phyloP scores from a whole-genome alignment of 37 sponge, comb jelly and placozoan species.

The Cliona cf. orientalis region DNA sequence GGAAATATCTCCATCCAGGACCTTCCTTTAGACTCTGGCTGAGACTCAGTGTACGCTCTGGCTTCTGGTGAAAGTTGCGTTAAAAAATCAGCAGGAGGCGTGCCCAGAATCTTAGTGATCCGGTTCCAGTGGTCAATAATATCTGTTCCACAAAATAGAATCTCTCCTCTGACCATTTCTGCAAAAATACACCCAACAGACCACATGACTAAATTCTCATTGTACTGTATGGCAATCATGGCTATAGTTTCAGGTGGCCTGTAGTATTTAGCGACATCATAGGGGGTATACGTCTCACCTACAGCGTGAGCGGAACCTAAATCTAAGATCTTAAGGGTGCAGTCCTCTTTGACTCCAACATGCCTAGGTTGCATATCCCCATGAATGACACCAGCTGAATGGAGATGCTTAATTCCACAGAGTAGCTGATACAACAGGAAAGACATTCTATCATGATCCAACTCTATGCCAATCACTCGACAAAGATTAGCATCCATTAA shows the following conservation, averaged over 20 bases:
- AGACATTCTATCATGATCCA: slow-evolving; percentile 97
- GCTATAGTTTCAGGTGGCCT: slow-evolving; percentile 94
- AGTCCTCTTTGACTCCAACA: slow-evolving; percentile 96
- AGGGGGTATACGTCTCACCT: slow-evolving; percentile 89
- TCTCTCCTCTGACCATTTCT: slow-evolving; percentile 91
- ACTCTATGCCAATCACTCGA: slow-evolving; percentile 87
- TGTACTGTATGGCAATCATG: slow-evolving; percentile 93
- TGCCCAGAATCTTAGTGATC: slow-evolving; percentile 89
- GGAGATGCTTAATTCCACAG: slow-evolving; percentile 91
- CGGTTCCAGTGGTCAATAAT: slow-evolving; percentile 98
- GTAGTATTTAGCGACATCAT: slow-evolving; percentile 95
- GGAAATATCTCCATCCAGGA: slow-evolving; percentile 86
- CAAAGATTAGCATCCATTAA: slow-evolving; percentile 97
- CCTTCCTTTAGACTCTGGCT: slow-evolving; percentile 43
- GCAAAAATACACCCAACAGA: slow-evolving; percentile 98
- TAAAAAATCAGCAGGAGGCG: slow-evolving; percentile 87
- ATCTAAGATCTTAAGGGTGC: slow-evolving; percentile 90
- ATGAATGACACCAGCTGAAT: slow-evolving; percentile 88
- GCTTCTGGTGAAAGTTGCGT: slow-evolving; percentile 68
- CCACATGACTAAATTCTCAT: too few species aligned
- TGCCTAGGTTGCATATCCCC: slow-evolving; percentile 91
- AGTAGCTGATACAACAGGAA: slow-evolving; percentile 96
- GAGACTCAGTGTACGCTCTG: slow-evolving; percentile 73
- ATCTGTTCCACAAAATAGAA: slow-evolving; percentile 88
- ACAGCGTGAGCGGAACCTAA: slow-evolving; percentile 91